These are phyloP conservation scores for Hartigia nigra DNA, from an alignment of 2,888 invertebrate species.

Conservation along the genomic window DNA sequence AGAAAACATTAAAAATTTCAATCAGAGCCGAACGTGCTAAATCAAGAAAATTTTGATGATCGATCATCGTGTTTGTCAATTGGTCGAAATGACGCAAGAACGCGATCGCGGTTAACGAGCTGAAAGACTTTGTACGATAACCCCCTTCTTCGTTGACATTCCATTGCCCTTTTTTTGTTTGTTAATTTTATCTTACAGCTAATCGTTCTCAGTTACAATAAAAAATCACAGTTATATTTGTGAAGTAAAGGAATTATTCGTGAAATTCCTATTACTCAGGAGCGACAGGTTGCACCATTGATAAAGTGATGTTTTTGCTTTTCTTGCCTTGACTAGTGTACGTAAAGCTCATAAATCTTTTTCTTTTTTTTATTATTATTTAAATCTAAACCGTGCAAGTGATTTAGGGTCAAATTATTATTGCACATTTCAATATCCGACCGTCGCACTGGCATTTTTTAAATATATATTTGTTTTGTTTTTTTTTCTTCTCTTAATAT, in stretches of 20 bases:
- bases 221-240: constrained; percentile 47
- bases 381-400: constrained; percentile 5
- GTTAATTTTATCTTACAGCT: constrained; percentile 41
- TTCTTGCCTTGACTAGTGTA: constrained; percentile 51
- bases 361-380: constrained; percentile 17
- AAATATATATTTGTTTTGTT: background rate
- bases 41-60: background rate
- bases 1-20: background rate
- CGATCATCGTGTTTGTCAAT: background rate
- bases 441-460: background rate
- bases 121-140: background rate
- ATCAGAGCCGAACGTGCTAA: too few relatives aligned
- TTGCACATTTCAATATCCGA: constrained; percentile 37
- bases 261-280: constrained; percentile 50
- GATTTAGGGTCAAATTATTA: constrained; percentile 29
- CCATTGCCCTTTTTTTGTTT: background rate
- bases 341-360: constrained; percentile 55
- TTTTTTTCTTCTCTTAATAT: background rate
- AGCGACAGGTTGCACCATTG: constrained; percentile 48
- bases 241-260: constrained; percentile 13
- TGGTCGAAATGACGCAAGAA: background rate
- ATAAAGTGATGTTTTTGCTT: constrained; percentile 49
- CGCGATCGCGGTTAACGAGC: background rate
- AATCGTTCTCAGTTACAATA: constrained; percentile 46
- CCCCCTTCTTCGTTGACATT: background rate